These are phyloP conservation scores for Diadophis punctatus DNA, from an alignment of 2,113 vertebrate species.

Conservation along the genomic window DNA sequence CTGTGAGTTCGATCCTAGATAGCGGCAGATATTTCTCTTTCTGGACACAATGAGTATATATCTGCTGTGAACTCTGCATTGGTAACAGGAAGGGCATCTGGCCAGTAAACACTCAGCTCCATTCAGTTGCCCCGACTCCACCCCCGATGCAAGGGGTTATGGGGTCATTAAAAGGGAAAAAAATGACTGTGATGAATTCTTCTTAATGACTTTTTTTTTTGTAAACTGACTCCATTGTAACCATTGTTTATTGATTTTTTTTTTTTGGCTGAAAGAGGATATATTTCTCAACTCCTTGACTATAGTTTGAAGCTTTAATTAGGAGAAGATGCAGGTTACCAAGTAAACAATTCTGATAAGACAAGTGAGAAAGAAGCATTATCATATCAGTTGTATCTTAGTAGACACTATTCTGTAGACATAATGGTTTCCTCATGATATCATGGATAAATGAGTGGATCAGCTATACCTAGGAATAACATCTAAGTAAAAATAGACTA, in stretches of 20 bases:
- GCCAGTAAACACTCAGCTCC: too few relatives aligned
- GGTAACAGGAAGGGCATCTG: too few relatives aligned
- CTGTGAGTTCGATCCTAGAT: too few relatives aligned
- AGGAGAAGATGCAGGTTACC: background rate
- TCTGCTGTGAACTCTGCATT: too few relatives aligned
- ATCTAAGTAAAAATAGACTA: background rate
- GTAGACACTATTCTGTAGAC: background rate
- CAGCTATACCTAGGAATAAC: background rate
- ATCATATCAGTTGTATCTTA: background rate
- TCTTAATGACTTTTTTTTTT: slow-evolving; percentile 6
- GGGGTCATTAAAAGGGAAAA: too few relatives aligned
- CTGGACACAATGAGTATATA: too few relatives aligned
- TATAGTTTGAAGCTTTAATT: background rate
- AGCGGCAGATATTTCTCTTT: too few relatives aligned
- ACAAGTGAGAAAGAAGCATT: background rate
- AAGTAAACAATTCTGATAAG: background rate
- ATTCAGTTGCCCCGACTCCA: too few relatives aligned
- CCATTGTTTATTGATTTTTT: background rate
- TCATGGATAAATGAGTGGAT: background rate
- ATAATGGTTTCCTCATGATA: background rate
- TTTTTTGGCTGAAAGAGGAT: background rate
- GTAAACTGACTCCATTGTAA: background rate
- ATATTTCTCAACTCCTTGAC: background rate
- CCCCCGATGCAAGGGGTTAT: too few relatives aligned
- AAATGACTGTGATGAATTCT: background rate